Evolutionary conservation across 2,113 vertebrate genomes (phyloP).

Genomic region (Bucco capensis): DNA sequence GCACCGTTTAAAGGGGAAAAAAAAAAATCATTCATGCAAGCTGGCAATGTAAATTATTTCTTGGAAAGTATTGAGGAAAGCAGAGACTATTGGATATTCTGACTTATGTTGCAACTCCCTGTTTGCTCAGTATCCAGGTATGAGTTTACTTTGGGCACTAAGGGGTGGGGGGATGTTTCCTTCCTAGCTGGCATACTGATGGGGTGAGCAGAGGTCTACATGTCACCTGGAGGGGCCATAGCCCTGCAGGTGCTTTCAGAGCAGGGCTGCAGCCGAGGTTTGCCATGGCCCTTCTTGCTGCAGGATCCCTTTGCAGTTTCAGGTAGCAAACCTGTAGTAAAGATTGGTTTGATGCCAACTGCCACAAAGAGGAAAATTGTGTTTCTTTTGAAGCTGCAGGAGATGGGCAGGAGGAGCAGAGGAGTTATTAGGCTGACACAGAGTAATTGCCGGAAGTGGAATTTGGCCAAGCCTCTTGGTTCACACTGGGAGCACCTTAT

Average conservation of each 20-base stretch:
- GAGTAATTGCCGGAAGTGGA: slow-evolving; percentile 51
- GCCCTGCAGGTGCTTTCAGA: background rate
- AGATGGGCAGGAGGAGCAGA: slow-evolving; percentile 26
- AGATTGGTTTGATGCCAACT: background rate
- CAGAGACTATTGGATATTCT: background rate
- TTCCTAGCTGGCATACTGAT: background rate
- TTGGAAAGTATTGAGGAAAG: slow-evolving; percentile 15
- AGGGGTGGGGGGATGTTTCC: background rate
- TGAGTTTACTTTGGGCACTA: background rate
- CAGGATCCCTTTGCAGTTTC: background rate
- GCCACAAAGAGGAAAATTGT: slow-evolving; percentile 9
- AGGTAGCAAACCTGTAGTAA: slow-evolving; percentile 38
- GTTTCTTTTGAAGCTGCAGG: slow-evolving; percentile 13
- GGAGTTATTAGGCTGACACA: slow-evolving; percentile 33
- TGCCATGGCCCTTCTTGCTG: background rate
- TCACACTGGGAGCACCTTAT: slow-evolving; percentile 45
- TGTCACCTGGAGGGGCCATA: background rate
- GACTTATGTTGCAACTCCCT: background rate
- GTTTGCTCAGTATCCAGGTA: background rate
- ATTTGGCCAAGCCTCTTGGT: slow-evolving; percentile 14
- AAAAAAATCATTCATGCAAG: background rate
- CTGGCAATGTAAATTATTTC: slow-evolving; percentile 9
- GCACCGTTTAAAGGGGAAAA: background rate
- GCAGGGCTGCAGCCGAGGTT: background rate
- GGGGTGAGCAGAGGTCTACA: rapidly evolving